A percentile compares a stretch with the other conserved stretches of the same genome.
These are phyloP conservation scores for Cephus spinipes DNA, from an alignment of 2,888 invertebrate genomes.

Conservation along the genomic window DNA sequence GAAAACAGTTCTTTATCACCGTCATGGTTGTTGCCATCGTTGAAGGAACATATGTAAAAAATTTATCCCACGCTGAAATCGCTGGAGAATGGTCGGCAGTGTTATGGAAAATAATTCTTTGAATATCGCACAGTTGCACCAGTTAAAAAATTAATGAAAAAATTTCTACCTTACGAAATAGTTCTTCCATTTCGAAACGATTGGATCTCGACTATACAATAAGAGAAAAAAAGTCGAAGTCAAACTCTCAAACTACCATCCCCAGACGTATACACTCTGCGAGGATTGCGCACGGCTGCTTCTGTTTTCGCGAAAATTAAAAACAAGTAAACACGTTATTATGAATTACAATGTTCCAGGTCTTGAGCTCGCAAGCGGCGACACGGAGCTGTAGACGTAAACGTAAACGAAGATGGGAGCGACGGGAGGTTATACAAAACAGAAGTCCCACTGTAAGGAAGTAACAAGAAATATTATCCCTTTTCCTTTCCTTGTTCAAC, in stretches of 20 bases:
- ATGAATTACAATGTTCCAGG: constrained; percentile 15
- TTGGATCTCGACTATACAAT: not conserved
- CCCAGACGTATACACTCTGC: not conserved
- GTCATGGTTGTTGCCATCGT: not conserved
- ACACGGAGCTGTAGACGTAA: not conserved
- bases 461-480: constrained; percentile 36
- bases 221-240: not conserved
- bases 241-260: not conserved
- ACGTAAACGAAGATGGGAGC: not conserved
- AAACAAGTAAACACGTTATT: constrained; percentile 23
- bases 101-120: not conserved
- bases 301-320: constrained; percentile 15
- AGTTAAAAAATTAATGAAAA: not conserved
- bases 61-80: not conserved
- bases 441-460: constrained; percentile 12
- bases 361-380: not conserved
- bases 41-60: not conserved
- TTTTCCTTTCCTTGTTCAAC: constrained; percentile 24
- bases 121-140: not conserved
- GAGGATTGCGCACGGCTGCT: not conserved
- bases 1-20: not conserved
- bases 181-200: not conserved
- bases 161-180: not conserved
- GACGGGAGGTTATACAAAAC: not conserved
- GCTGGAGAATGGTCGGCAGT: not conserved